phyloP scores from a whole-genome alignment of 2,113 vertebrate species.

The Scartelaos histophorus region DNA sequence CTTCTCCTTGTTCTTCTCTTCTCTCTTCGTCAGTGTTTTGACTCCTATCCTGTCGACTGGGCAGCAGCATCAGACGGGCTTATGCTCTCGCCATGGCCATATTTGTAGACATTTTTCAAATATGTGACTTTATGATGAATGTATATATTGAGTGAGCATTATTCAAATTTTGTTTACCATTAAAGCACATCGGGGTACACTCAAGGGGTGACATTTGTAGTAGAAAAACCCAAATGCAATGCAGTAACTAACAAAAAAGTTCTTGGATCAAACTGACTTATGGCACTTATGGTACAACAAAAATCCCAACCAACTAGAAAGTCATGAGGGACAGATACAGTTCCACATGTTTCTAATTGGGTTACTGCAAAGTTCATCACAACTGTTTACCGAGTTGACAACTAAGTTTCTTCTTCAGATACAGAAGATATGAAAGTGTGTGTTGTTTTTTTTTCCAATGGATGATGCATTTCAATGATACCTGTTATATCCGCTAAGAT shows the following conservation, averaged over 20 bases:
- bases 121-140: no score
- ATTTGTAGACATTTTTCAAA: no score
- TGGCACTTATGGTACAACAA: background rate
- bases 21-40: slow-evolving; percentile 32
- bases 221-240: background rate
- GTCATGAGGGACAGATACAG: slow-evolving; percentile 6
- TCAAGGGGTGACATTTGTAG: no score
- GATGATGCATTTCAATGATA: background rate
- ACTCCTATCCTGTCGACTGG: background rate
- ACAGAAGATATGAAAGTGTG: background rate
- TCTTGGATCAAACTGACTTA: background rate
- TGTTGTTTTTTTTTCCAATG: background rate
- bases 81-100: background rate
- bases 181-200: no score
- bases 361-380: background rate
- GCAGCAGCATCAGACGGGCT: background rate
- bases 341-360: slow-evolving; percentile 1
- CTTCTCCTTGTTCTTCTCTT: slow-evolving; percentile 26
- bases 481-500: no score
- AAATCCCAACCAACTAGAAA: background rate
- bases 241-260: background rate
- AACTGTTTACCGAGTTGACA: background rate
- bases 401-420: background rate
- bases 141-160: background rate
- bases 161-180: background rate